Conservation (phyloP, 2,113 vertebrate genomes). For the Euleptes europaea region DNA sequence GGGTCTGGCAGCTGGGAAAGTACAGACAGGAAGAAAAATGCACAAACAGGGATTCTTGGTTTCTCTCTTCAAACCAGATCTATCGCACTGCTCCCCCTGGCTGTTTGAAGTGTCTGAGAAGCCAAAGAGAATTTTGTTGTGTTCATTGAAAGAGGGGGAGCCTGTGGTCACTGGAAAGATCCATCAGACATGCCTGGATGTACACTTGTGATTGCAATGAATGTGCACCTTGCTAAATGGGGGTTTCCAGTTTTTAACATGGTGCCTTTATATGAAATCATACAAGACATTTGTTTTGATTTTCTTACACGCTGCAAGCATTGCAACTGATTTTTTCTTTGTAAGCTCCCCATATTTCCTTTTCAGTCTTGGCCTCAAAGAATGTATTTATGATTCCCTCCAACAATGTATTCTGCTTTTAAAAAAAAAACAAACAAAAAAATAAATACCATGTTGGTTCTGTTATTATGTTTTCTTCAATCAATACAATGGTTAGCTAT, state of each 20-base stretch:
- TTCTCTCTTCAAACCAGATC: conserved; percentile 65
- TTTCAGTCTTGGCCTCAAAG: conserved; percentile 33
- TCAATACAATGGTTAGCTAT: background rate
- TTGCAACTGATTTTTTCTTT: conserved; percentile 9
- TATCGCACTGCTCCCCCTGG: conserved; percentile 52
- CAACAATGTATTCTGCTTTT: conserved; percentile 27
- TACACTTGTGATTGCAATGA: conserved; percentile 37
- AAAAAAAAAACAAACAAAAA: too few relatives aligned
- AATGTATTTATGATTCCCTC: conserved; percentile 23
- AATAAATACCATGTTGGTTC: background rate
- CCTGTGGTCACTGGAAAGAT: conserved; percentile 44
- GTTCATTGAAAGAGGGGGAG: conserved; percentile 50
- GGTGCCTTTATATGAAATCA: background rate
- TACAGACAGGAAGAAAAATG: conserved; percentile 47
- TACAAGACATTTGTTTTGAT: conserved; percentile 9
- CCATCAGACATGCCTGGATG: conserved; percentile 43
- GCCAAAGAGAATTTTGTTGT: conserved; percentile 28
- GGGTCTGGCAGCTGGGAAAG: conserved; percentile 60
- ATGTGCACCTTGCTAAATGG: conserved; percentile 15
- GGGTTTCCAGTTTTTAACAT: conserved; percentile 17
- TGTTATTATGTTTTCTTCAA: conserved; percentile 5
- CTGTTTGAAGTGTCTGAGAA: conserved; percentile 64
- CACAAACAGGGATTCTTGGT: conserved; percentile 63
- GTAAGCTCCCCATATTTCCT: conserved; percentile 29
- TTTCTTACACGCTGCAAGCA: background rate